Evolutionary conservation across 92 coral and sea anemone genomes (phyloP), one percentile per base, ranked within the genome.

Genomic region (Montipora capitata): DNA sequence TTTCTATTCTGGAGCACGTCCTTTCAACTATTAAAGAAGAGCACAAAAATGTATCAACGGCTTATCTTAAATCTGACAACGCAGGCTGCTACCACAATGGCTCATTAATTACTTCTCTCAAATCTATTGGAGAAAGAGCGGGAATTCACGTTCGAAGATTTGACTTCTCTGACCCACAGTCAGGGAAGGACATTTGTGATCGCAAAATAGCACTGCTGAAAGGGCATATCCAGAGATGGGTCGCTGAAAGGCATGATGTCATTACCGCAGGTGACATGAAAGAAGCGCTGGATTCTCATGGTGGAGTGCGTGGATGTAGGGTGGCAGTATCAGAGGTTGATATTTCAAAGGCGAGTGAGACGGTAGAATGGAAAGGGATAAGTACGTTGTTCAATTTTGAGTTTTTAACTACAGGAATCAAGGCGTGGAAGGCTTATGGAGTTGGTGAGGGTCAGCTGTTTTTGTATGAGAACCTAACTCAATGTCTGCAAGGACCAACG

Each of bases 201-300:
- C 86, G 95, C 40, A 85, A 89, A 45, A 92, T 92, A 70, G 95
- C 95, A 40, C 63, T 89, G 35, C 83, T 82, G 89, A 92, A 88
- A 76, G 78, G 87, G 70, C 92, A 89, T 76, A 89, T 88, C 76
- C 89, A 88, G 17, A 85, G 95, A 52, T 88, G 66, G 66, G 40
- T 88, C 41, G 89, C 85, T 73, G 93, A 89, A 85, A 20, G 27
- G 27, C 27, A 20, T 20, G 27, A 20, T 20, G 27, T 20, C 27
- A 20, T 20, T 20, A 20, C 27, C 27, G 93, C 88, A 9, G 89
- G 80, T 43, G 79, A 92, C 93, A 92, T 92, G 93, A 92, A 89
- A 64, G 79, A 51, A 68, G 95, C 93, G 8, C 81, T 92, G 3
- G 95, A 89, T 57, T 84, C 93, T 16, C 81, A 92, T 71, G 91